Base-by-base conservation (phyloP, 2,888 invertebrate genomes). In the Eudasyphora cyanicolor region DNA sequence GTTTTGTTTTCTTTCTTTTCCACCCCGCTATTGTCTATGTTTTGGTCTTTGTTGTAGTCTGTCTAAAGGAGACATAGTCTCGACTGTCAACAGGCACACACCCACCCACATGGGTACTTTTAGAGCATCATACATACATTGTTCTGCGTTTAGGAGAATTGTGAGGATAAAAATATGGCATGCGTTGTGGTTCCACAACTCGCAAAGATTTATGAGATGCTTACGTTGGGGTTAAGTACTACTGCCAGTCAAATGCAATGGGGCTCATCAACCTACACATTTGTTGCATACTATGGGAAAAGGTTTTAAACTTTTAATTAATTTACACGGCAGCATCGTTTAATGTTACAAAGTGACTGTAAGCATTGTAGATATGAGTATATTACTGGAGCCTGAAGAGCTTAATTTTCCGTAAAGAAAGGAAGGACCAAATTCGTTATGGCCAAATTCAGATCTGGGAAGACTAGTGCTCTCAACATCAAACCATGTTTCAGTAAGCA, bases 161-260 rank as follows among this genome's bases (percentile, higher is more conserved):
- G 21, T 51, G 42, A 14, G 24, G 54, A 21, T 70, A 6, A 54
- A n/a, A 71, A 57, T 67, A 67, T 24, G 24, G 4, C 24, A 42
- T 67, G 21, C 67, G 21, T 38, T 42, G 67, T 38, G 38, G 67
- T 42, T 38, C 19, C 35, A 54, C 19, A 5, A 57, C 1, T 32
- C 54, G 38, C 19, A 42, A n/a, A 57, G 57, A 73, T 73, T 73
- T 73, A 73, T 73, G 73, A 57, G 73, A n/a, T 73, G 42, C 45
- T 73, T 73, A 73, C 38, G 19, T 60, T 73, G 42, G 57, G 73
- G 60, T 73, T 73, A 57, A 73, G n/a, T 71, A 54, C n/a, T n/a
- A n/a, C 64, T 35, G 42, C 24, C 38, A 67, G 14, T 67, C 67
- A 29, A n/a, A 29, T 60, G 60, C n/a, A 60, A 60, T n/a, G 60